phyloP scores from a whole-genome alignment of 2,888 invertebrate species.

The Halocaridina rubra region DNA sequence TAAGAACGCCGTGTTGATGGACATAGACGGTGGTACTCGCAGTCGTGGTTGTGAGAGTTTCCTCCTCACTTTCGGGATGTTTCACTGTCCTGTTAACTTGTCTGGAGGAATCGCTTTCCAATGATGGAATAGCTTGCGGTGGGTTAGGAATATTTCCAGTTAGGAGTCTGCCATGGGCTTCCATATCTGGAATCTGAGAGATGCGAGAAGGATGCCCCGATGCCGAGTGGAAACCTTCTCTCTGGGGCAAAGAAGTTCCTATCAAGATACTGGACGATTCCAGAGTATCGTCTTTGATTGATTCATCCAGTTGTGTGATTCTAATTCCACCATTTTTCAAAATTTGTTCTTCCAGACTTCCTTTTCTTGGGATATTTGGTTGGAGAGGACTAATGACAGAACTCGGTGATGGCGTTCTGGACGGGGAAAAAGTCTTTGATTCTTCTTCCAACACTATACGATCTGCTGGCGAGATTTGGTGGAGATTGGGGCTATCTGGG shows the following conservation, averaged over 20 bases:
- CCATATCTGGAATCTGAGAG: background rate
- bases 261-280: background rate
- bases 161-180: background rate
- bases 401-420: background rate
- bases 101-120: background rate
- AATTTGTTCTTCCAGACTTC: too few species aligned
- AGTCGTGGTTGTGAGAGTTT: background rate
- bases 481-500: slow-evolving; percentile 42
- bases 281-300: background rate
- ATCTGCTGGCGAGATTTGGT: background rate
- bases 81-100: background rate
- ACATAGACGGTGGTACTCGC: background rate
- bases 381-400: background rate
- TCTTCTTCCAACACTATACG: background rate
- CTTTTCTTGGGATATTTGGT: background rate
- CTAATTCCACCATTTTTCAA: background rate
- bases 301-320: too few species aligned
- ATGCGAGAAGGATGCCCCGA: background rate
- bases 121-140: background rate
- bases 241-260: background rate
- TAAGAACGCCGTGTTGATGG: slow-evolving; percentile 28
- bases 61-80: background rate
- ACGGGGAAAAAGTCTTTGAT: background rate
- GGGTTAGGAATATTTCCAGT: background rate
- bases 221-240: background rate